These are phyloP conservation scores for Charina bottae DNA, from an alignment of 2,113 vertebrate genomes.

Conservation along the genomic window DNA sequence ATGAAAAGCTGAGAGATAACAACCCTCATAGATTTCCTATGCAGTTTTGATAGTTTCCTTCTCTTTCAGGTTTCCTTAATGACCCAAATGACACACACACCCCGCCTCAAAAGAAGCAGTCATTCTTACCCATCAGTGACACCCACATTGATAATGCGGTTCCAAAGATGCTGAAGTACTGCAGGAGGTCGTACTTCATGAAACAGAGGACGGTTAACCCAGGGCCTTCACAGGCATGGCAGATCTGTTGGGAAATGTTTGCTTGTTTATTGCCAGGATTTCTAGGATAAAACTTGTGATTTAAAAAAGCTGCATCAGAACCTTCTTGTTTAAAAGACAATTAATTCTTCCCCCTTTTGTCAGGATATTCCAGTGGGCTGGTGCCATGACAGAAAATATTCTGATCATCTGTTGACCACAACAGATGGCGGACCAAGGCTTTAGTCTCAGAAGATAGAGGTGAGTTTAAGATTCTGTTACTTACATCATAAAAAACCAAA, in stretches of 20 bases:
- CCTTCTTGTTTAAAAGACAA: neutral
- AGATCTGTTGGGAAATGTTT: conserved; percentile 45
- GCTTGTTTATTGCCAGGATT: neutral
- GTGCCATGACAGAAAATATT: neutral
- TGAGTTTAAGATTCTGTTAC: neutral
- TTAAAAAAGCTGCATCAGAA: neutral
- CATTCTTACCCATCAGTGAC: conserved; percentile 86
- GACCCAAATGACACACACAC: neutral
- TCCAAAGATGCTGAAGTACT: conserved; percentile 93
- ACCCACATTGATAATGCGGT: conserved; percentile 97
- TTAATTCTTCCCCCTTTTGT: neutral
- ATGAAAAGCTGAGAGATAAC: neutral
- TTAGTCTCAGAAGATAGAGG: neutral
- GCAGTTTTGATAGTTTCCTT: neutral
- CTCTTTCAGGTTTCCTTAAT: neutral
- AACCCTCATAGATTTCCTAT: neutral
- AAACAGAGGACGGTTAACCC: conserved; percentile 90
- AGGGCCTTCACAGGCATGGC: conserved; percentile 86
- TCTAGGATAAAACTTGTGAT: neutral
- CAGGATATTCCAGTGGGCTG: neutral
- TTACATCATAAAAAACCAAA: neutral
- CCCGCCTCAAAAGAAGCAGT: rapidly evolving
- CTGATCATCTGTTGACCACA: neutral
- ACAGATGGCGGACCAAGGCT: neutral
- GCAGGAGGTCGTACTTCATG: conserved; percentile 89